phyloP scores from a whole-genome alignment of 2,888 invertebrate species.

The Eupithecia dodoneata region DNA sequence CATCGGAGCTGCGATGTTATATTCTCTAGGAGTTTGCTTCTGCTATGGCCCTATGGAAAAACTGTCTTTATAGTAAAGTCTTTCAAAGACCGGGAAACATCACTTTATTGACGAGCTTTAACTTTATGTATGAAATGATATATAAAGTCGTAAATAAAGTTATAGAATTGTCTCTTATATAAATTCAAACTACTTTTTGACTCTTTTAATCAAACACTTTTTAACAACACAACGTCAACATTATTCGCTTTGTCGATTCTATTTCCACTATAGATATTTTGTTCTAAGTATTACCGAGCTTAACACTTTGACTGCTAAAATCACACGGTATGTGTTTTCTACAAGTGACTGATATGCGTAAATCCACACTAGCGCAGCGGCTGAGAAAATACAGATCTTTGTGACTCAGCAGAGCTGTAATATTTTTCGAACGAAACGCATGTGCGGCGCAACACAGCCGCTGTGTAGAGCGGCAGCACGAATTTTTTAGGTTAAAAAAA shows the following conservation, averaged over 20 bases:
- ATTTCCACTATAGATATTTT: neutral
- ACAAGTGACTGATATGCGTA: too few species aligned
- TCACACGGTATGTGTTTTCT: too few species aligned
- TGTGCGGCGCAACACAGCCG: too few species aligned
- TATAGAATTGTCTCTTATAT: neutral
- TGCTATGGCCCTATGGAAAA: neutral
- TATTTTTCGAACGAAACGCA: too few species aligned
- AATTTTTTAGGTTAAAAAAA: too few species aligned
- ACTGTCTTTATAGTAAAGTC: neutral
- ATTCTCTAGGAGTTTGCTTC: conserved; percentile 10
- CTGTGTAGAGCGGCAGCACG: too few species aligned
- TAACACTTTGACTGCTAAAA: too few species aligned
- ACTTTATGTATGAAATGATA: neutral
- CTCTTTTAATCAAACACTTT: neutral
- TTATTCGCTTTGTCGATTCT: neutral
- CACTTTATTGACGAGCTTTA: neutral
- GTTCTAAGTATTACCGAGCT: neutral
- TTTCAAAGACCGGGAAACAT: neutral
- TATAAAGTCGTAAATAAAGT: too few species aligned
- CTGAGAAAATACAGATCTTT: too few species aligned
- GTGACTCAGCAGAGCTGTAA: too few species aligned
- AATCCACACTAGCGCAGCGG: too few species aligned
- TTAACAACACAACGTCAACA: neutral
- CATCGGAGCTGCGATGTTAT: conserved; percentile 19
- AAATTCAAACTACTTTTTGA: neutral